phyloP scores from a whole-genome alignment of 2,888 invertebrate species.

The Iselma pallidipennis region DNA sequence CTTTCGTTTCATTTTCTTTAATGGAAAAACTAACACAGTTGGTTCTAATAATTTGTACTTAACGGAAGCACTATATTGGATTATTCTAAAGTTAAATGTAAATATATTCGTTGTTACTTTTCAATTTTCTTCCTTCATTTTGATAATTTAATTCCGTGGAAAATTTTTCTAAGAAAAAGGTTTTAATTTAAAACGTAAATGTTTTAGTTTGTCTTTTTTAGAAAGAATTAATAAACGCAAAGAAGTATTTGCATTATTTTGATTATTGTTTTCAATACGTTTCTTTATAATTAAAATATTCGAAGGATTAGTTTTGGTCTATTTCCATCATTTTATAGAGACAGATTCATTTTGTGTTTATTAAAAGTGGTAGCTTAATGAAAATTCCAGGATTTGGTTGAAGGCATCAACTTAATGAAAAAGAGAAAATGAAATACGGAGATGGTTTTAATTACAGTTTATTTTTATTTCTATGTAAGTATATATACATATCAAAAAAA shows the following conservation, averaged over 20 bases:
- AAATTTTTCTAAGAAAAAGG: no score
- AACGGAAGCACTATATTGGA: not conserved
- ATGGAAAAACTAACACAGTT: not conserved
- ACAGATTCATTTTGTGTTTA: no score
- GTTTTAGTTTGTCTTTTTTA: no score
- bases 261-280: no score
- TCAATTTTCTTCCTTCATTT: no score
- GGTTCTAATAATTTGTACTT: not conserved
- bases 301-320: not conserved
- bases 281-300: no score
- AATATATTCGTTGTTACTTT: no score
- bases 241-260: no score
- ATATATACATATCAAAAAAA: conserved; percentile 26
- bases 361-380: not conserved
- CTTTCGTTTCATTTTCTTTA: not conserved
- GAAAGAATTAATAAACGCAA: no score
- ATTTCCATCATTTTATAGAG: not conserved
- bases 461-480: conserved; percentile 14
- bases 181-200: no score
- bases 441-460: conserved; percentile 15
- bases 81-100: not conserved
- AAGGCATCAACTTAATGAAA: no score
- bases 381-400: not conserved
- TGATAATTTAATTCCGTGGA: no score
- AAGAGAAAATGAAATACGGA: not conserved